A percentile compares a stretch with the other conserved stretches of the same genome.
phyloP scores from a whole-genome alignment of 2,888 invertebrate genomes.

The Byasa hedistus region DNA sequence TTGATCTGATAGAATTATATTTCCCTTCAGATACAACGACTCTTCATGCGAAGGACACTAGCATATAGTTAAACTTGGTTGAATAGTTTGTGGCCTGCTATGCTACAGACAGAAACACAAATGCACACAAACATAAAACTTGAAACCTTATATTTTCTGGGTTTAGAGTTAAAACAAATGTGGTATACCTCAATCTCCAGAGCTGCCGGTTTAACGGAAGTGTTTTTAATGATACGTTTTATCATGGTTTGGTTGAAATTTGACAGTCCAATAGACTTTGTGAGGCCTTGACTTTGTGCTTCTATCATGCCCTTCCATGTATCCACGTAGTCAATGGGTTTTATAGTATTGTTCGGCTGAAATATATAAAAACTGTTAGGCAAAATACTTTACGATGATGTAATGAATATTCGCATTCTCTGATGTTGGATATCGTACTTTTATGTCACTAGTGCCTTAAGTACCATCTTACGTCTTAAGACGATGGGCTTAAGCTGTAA shows the following conservation, averaged over 20 bases:
- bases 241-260: conserved; percentile 88
- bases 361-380: too few species aligned
- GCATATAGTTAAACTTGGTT: too few species aligned
- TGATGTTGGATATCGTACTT: too few species aligned
- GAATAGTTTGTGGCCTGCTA: background rate
- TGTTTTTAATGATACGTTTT: conserved; percentile 74
- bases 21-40: background rate
- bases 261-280: conserved; percentile 86
- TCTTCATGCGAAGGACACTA: too few species aligned
- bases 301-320: conserved; percentile 22
- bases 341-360: background rate
- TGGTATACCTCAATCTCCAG: conserved; percentile 73
- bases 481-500: too few species aligned
- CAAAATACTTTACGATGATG: too few species aligned
- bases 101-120: too few species aligned
- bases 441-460: too few species aligned
- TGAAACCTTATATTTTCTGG: background rate
- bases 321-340: conserved; percentile 17
- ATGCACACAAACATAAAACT: too few species aligned
- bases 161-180: background rate
- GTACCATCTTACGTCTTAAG: too few species aligned
- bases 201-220: conserved; percentile 75
- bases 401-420: too few species aligned
- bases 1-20: background rate
- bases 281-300: conserved; percentile 56